Base-by-base conservation (phyloP, 2,113 vertebrate species). In the Amphiprion percula region DNA sequence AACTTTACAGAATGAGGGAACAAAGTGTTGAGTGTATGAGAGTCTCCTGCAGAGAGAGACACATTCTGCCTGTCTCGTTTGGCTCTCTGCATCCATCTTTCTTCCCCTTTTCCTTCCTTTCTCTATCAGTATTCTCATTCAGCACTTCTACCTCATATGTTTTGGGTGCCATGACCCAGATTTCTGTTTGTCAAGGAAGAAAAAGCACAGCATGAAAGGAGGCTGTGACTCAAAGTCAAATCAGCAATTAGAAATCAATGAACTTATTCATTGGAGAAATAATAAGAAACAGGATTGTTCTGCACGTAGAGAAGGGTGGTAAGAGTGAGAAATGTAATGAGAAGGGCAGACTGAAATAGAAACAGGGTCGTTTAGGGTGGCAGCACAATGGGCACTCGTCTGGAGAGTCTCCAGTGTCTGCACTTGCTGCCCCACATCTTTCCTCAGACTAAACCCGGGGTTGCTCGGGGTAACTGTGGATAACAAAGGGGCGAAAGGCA, bases 261-360 rank as follows among this genome's bases (percentile, higher is more conserved):
- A 68, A 74, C 26, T 41, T 54, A 73, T 80, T 65, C 50, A 73
- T n/a, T n/a, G 24, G 58, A 59, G 37, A 58, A 59, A 73, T 52
- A n/a, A 52, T 44, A 21, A 52, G 33, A 56, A 24, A 44, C 26
- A 23, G 12, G 58, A 61, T 24, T 50, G 55, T 69, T 65, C 24
- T 24, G 30, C 50, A 24, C 12, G 33, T 23, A 82, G 37, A 14
- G 30, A 44, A 41, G 39, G 30, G 19, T 39, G 52, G 28, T 9
- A 41, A 58, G 63, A 39, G 21, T 1, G 26, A 49, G 55, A 37
- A 54, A 75, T 58, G 60, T 47, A 82, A 66, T 56, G 53, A 77
- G 61, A 79, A 80, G 56, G 70, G 17, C 63, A 66, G 74, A 56
- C 71, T 75, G 76, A 80, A 88, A 91, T 84, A 90, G 87, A 85